Conservation (phyloP, 2,113 vertebrate genomes). For the Microtus richardsoni region DNA sequence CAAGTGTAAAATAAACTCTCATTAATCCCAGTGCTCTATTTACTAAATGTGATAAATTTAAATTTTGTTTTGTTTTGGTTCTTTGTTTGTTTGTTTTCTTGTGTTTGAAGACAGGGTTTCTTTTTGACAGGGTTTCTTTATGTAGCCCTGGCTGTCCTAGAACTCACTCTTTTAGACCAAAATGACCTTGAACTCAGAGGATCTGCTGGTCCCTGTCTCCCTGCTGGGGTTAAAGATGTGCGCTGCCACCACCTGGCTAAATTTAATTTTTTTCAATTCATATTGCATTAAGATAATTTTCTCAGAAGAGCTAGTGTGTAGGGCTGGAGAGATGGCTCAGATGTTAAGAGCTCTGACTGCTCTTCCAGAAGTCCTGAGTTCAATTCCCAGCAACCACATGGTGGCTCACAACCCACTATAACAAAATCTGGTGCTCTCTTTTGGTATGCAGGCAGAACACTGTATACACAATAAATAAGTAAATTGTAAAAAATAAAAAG, state of each 20-base stretch:
- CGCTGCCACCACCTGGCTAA: neutral
- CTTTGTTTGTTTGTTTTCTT: neutral
- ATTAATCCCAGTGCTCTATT: neutral
- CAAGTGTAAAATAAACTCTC: neutral
- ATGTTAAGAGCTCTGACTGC: too few species aligned
- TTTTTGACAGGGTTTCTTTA: neutral
- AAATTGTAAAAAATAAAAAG: too few species aligned
- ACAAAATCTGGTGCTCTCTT: too few species aligned
- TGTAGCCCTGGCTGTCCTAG: neutral
- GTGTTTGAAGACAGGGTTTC: neutral
- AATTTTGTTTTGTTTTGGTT: neutral
- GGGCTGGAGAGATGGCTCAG: too few species aligned
- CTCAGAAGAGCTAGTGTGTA: neutral
- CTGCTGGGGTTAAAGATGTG: neutral
- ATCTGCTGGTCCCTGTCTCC: neutral
- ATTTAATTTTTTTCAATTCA: neutral
- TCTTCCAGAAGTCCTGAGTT: too few species aligned
- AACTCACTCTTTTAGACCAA: neutral
- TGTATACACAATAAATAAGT: too few species aligned
- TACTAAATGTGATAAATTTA: neutral
- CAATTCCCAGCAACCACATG: too few species aligned
- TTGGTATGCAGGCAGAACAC: too few species aligned
- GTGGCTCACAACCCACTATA: too few species aligned
- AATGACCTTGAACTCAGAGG: neutral
- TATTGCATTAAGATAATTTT: slow-evolving; percentile 19